These are phyloP conservation scores for Reticulitermes lucifugus DNA, from an alignment of 2,888 invertebrate species.

Conservation along the genomic window DNA sequence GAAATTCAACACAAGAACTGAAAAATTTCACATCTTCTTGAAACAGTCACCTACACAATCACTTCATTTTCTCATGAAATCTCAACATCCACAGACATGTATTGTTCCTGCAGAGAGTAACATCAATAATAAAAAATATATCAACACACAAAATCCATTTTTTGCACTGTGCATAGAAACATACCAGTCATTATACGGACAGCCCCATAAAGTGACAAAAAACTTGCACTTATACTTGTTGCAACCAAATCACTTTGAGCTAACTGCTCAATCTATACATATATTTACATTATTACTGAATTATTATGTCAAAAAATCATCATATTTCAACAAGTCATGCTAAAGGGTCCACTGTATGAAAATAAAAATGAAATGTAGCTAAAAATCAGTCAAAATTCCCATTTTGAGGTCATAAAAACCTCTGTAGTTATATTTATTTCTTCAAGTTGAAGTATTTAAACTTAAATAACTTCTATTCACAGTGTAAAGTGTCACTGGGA, in stretches of 20 bases:
- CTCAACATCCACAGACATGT: slow-evolving; percentile 16
- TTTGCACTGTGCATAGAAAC: slow-evolving; percentile 25
- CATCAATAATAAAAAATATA: slow-evolving; percentile 41
- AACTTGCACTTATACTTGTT: slow-evolving; percentile 31
- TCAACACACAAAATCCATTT: slow-evolving; percentile 31
- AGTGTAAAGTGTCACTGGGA: slow-evolving; percentile 16
- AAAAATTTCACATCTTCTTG: slow-evolving; percentile 15
- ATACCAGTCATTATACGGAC: slow-evolving; percentile 26
- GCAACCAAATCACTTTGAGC: slow-evolving; percentile 35
- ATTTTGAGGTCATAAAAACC: slow-evolving; percentile 34
- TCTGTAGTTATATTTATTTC: slow-evolving; percentile 10
- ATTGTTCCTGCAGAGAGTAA: slow-evolving; percentile 31
- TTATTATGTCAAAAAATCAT: slow-evolving; percentile 37
- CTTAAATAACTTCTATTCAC: slow-evolving; percentile 20
- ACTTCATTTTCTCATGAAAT: slow-evolving; percentile 28
- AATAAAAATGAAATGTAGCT: slow-evolving; percentile 39
- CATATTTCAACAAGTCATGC: slow-evolving; percentile 34
- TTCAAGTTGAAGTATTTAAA: slow-evolving; percentile 20
- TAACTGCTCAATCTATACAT: slow-evolving; percentile 14
- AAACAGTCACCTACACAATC: slow-evolving; percentile 22
- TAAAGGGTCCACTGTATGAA: slow-evolving; percentile 35
- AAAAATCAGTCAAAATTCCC: slow-evolving; percentile 40
- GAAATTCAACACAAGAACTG: background rate
- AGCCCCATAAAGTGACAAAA: slow-evolving; percentile 1
- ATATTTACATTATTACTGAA: slow-evolving; percentile 37